phyloP scores from a whole-genome alignment of 2,888 invertebrate genomes.

The Maniola hyperantus region DNA sequence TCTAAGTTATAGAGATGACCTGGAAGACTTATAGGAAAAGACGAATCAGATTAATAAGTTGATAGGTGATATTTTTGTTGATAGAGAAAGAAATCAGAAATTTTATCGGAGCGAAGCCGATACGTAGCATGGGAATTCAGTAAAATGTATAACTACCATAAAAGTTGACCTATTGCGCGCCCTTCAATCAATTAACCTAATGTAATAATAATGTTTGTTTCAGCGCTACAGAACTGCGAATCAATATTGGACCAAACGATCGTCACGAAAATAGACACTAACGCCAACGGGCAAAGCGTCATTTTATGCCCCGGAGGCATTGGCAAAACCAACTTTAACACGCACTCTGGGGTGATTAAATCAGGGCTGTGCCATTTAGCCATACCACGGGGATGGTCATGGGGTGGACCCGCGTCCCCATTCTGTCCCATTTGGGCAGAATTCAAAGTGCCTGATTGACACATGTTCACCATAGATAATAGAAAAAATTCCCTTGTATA shows the following conservation, averaged over 20 bases:
- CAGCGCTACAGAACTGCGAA: constrained; percentile 64
- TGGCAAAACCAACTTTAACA: constrained; percentile 70
- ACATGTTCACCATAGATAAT: constrained; percentile 34
- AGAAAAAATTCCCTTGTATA: constrained; percentile 46
- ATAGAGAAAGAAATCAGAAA: too few relatives aligned
- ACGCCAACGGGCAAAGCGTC: constrained; percentile 55
- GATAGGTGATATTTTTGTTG: too few relatives aligned
- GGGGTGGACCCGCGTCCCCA: constrained; percentile 90
- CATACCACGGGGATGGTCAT: constrained; percentile 92
- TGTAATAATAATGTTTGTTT: constrained; percentile 40
- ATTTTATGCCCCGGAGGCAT: constrained; percentile 60
- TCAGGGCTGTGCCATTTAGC: constrained; percentile 89
- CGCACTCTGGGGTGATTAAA: constrained; percentile 84
- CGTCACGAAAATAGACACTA: constrained; percentile 62
- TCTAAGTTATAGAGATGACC: too few relatives aligned
- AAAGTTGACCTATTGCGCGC: not conserved
- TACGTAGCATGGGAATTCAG: not conserved
- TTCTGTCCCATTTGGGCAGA: constrained; percentile 91
- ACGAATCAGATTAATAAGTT: too few relatives aligned
- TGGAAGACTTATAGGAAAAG: too few relatives aligned
- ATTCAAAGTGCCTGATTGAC: constrained; percentile 76
- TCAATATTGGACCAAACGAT: constrained; percentile 62
- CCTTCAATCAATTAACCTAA: constrained; percentile 1
- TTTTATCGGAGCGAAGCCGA: too few relatives aligned
- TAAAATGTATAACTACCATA: not conserved